Evolutionary conservation across 2,113 vertebrate species (phyloP).

Genomic region (Onychostruthus taczanowskii): DNA sequence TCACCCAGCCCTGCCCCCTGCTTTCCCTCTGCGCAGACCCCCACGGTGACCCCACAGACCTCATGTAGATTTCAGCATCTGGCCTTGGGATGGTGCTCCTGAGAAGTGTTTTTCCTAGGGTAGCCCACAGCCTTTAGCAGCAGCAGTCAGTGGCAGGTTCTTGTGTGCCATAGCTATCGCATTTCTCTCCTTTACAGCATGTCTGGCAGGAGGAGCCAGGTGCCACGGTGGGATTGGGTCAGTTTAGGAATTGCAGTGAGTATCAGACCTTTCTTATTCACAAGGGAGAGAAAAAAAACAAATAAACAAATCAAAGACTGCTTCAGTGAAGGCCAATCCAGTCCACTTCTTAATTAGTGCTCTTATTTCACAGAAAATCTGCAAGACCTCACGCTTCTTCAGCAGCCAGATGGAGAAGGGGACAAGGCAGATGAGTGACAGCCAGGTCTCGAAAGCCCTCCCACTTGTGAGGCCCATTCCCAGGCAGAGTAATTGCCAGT

Average conservation of each 20-base stretch:
- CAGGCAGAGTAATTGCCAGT: constrained; percentile 41
- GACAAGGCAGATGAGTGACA: not conserved
- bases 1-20: fast-evolving
- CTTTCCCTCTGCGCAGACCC: not conserved
- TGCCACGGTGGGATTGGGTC: not conserved
- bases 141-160: not conserved
- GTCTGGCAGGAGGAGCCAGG: not conserved
- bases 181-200: not conserved
- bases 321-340: not conserved
- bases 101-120: not conserved
- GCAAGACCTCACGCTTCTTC: not conserved
- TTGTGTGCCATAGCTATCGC: not conserved
- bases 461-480: not conserved
- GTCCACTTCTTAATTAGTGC: not conserved
- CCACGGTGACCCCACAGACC: not conserved
- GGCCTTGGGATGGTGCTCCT: not conserved
- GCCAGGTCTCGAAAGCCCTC: not conserved
- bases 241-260: not conserved
- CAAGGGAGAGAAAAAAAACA: not conserved
- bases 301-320: not conserved
- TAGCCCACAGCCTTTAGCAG: not conserved
- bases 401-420: not conserved
- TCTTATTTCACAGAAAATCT: not conserved
- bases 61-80: fast-evolving
- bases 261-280: not conserved